Conservation (phyloP, 2,888 invertebrate genomes). For the Apomyelois bistriatella region DNA sequence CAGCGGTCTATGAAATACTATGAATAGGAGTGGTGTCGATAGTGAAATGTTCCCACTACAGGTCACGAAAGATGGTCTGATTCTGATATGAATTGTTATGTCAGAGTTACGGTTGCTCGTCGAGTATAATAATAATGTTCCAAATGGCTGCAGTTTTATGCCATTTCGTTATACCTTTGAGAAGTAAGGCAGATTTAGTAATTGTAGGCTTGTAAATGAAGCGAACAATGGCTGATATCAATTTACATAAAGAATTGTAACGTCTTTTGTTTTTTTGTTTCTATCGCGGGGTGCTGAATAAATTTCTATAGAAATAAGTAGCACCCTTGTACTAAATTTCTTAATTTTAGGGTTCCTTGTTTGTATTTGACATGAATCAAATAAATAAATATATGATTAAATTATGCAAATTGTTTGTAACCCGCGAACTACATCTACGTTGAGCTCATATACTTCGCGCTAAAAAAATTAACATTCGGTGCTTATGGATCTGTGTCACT, state of each 20-base stretch:
- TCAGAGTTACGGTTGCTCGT: slow-evolving; percentile 43
- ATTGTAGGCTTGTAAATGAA: slow-evolving; percentile 28
- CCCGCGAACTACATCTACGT: no score
- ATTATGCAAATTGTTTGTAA: background rate
- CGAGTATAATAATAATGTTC: slow-evolving; percentile 48
- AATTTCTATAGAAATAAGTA: no score
- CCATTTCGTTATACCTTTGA: slow-evolving; percentile 36
- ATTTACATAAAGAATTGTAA: slow-evolving; percentile 5
- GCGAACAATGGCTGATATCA: slow-evolving; percentile 4
- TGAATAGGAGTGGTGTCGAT: slow-evolving; percentile 49
- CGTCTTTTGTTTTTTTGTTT: background rate
- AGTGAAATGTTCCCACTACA: slow-evolving; percentile 45
- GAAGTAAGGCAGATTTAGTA: slow-evolving; percentile 35
- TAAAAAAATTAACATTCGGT: no score
- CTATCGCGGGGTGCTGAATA: no score
- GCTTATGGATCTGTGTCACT: no score
- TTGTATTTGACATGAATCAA: no score
- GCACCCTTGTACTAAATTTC: no score
- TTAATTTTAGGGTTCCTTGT: no score
- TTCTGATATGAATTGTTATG: slow-evolving; percentile 54
- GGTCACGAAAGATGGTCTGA: slow-evolving; percentile 49
- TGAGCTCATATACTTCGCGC: no score
- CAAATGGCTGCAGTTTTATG: slow-evolving; percentile 55
- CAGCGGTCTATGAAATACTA: slow-evolving; percentile 44
- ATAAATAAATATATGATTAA: background rate